Evolutionary conservation across 2,888 invertebrate species (phyloP).

Genomic region (Agrochola litura): DNA sequence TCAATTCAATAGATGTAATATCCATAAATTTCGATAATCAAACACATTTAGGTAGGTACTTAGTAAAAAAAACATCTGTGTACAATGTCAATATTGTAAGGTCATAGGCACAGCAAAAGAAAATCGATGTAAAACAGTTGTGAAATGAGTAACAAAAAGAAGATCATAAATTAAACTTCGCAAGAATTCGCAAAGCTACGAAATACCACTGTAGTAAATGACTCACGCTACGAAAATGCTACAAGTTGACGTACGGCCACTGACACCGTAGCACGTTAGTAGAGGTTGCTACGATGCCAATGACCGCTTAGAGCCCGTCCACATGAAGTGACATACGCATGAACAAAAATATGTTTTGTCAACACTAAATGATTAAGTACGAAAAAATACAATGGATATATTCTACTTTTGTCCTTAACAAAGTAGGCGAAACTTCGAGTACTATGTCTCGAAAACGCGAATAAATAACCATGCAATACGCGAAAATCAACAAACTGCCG

Average conservation of each 20-base stretch:
- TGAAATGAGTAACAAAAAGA: conserved; percentile 4
- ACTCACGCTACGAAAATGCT: conserved; percentile 59
- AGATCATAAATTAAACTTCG: conserved; percentile 13
- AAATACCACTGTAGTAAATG: conserved; percentile 44
- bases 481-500: conserved; percentile 23
- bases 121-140: neutral
- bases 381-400: neutral
- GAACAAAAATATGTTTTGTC: conserved; percentile 1
- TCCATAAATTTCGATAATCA: conserved; percentile 10
- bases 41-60: neutral
- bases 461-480: conserved; percentile 21
- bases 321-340: conserved; percentile 21
- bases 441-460: conserved; percentile 13
- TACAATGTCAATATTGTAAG: neutral
- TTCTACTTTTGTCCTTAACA: neutral
- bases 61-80: neutral
- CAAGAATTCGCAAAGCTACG: conserved; percentile 50
- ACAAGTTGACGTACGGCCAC: conserved; percentile 47
- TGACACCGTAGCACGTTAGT: conserved; percentile 50
- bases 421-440: neutral
- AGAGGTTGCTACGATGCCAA: conserved; percentile 53
- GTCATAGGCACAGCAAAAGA: neutral
- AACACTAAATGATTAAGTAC: neutral
- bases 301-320: conserved; percentile 47
- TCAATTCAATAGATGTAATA: too few relatives aligned